Evolutionary conservation across 35 echinoderm and acorn worm genomes (phyloP), one percentile per base, ranked within the genome.

Genomic region (Nesometra sesokonis): DNA sequence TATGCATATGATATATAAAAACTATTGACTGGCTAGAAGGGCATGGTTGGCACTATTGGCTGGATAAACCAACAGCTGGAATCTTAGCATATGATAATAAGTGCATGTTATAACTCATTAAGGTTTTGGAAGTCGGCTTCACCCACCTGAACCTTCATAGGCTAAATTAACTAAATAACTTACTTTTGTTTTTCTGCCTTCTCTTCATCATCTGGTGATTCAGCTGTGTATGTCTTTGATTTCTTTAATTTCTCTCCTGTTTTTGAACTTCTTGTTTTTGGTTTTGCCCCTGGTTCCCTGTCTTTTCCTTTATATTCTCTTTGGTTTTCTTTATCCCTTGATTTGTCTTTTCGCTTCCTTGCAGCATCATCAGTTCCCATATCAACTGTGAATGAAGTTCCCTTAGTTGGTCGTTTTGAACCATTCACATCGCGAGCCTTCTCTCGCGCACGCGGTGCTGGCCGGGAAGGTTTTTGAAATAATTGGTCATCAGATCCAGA

Each of bases 341-440:
- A 30, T 87, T 35, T 17, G 27, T 35, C 35, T n/a, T 79, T 35
- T 27, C 82, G 32, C 82, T 39, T 89, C 30, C 40, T 32, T 36
- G 40, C 85, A 9, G 35, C 79, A 40, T 88, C 87, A 3, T 89
- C 57, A 29, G 46, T 29, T 29, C 91, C 84, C 13, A 93, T 32
- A 39, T 93, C 91, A 11, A 93, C 86, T 29, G 88, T 89, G 43
- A 93, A 93, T 67, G 91, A 77, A 17, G 91, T 93, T 15, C 87
- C 91, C 29, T 46, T 91, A 35, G 43, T 80, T 37, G 82, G 40
- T 34, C 33, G 35, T 82, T 79, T 84, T 27, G 40, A 47, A 34
- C 32, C 47, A 17, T 32, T 11, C 0, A n/a, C 17, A 36, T 78
- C 52, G 3, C 32, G 78, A 34, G n/a, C 46, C n/a, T 82, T 78